Base-by-base conservation (phyloP, 2,113 vertebrate species). In the Pipa parva region DNA sequence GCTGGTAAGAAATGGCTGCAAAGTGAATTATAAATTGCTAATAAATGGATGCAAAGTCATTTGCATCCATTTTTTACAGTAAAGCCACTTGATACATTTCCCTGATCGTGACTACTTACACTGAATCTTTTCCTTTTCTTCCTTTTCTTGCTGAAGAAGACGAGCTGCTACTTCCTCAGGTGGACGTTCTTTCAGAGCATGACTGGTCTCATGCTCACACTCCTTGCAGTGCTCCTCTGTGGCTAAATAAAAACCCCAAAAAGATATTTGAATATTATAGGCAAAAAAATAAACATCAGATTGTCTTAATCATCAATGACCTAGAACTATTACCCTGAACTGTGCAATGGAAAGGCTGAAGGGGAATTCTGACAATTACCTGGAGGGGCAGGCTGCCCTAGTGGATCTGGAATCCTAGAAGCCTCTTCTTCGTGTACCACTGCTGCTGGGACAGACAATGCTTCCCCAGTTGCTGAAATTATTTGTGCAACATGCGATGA, bases 381-480 rank as follows among this genome's bases (percentile, higher is more conserved):
- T 57, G 36, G 63, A 55, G 59, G 25, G 42, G 61, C 4, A 71
- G 65, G 51, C 50, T 5, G 13, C 3, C 20, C 65, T 67, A 63
- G 39, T 59, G 46, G 18, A 7, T 26, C 3, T 29, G 18, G 59
- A 8, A 24, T 12, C 78, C 78, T 80, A 56, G 79, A 13, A 79
- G 75, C 65, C 67, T 84, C 81, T 58, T 85, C 79, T 64, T 88
- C 87, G 74, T 90, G 85, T 71, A 89, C 85, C 21, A 71, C 87
- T 0, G 91, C 91, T 72, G 93, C 94, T 56, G 95, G 95, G 59
- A 97, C 77, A 0, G 92, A 91, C 27, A 82, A 51, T 5, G 89
- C 87, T 26, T 95, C 97, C 52, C 91, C 82, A 65, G 95, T 90
- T 73, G 94, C 92, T n/a, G 93, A 95, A 82, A 97, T 91, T 80